These are phyloP conservation scores for Pelagia noctiluca DNA, from an alignment of 30 jellyfish, hydroid and myxozoan species.

Conservation along the genomic window DNA sequence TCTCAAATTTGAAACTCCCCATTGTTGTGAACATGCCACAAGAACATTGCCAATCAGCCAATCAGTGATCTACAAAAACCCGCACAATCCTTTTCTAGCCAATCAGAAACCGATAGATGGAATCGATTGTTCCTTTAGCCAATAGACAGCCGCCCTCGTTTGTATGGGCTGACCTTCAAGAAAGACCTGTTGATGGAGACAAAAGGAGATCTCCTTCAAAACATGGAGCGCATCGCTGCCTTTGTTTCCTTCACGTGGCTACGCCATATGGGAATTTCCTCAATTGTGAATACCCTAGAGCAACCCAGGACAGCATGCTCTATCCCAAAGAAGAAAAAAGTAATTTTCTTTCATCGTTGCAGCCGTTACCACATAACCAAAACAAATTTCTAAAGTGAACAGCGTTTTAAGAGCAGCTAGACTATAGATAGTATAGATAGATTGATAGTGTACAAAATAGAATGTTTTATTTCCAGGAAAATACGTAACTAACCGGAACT, in stretches of 20 bases:
- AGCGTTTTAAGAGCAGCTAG: too few species aligned
- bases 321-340: too few species aligned
- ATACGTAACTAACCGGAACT: too few species aligned
- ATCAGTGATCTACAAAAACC: conserved; percentile 8
- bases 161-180: conserved; percentile 74
- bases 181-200: conserved; percentile 70
- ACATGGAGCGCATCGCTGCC: conserved; percentile 66
- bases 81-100: conserved; percentile 4
- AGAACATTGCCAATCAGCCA: conserved; percentile 69
- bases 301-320: background rate
- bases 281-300: background rate
- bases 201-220: conserved; percentile 42
- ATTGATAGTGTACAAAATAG: too few species aligned
- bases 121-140: conserved; percentile 12
- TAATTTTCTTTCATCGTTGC: too few species aligned
- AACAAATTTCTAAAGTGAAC: too few species aligned
- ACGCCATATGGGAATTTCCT: conserved; percentile 46
- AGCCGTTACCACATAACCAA: too few species aligned
- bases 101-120: background rate
- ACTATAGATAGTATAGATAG: too few species aligned
- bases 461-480: too few species aligned
- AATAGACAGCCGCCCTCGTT: conserved; percentile 18
- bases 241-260: conserved; percentile 77
- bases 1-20: conserved; percentile 79
- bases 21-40: conserved; percentile 76